Evolutionary conservation across 92 coral and sea anemone genomes (phyloP).

Genomic region (Nematostella vectensis): DNA sequence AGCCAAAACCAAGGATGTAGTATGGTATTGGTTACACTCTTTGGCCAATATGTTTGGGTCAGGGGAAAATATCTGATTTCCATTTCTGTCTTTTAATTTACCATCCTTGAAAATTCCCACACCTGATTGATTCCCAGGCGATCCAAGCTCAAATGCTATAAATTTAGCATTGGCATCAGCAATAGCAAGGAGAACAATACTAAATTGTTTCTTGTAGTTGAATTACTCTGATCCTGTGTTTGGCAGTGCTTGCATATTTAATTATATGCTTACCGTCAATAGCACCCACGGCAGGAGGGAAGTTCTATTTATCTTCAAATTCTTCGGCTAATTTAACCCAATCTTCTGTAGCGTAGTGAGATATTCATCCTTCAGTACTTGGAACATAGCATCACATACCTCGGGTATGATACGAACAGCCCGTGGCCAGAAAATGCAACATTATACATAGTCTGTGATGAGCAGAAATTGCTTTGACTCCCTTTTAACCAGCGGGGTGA

Average conservation of each 20-base stretch:
- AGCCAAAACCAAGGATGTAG: too few relatives aligned
- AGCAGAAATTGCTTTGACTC: conserved; percentile 29
- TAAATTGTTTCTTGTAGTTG: conserved; percentile 48
- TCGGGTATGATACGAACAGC: conserved; percentile 30
- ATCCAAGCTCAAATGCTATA: conserved; percentile 36
- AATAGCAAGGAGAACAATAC: conserved; percentile 42
- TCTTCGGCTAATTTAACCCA: conserved; percentile 41
- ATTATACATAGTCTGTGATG: conserved; percentile 40
- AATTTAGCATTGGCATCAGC: conserved; percentile 46
- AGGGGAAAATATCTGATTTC: too few relatives aligned
- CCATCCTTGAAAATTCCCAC: conserved; percentile 48
- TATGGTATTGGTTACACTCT: too few relatives aligned
- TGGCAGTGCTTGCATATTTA: conserved; percentile 43
- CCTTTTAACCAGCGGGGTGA: conserved; percentile 17
- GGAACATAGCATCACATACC: conserved; percentile 33
- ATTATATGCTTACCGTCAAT: conserved; percentile 53
- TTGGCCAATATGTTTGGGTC: too few relatives aligned
- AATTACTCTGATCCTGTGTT: conserved; percentile 48
- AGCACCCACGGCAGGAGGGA: conserved; percentile 61
- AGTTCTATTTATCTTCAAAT: conserved; percentile 49
- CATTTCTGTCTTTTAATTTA: too few relatives aligned
- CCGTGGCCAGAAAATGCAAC: conserved; percentile 39
- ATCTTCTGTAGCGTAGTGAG: conserved; percentile 5
- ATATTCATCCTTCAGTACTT: conserved; percentile 30
- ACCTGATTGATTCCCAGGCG: conserved; percentile 47